Percentiles rank a stretch among this genome's conserved stretches.
Conservation (phyloP, 2,797 vertebrate species). For the Eptatretus atami region DNA sequence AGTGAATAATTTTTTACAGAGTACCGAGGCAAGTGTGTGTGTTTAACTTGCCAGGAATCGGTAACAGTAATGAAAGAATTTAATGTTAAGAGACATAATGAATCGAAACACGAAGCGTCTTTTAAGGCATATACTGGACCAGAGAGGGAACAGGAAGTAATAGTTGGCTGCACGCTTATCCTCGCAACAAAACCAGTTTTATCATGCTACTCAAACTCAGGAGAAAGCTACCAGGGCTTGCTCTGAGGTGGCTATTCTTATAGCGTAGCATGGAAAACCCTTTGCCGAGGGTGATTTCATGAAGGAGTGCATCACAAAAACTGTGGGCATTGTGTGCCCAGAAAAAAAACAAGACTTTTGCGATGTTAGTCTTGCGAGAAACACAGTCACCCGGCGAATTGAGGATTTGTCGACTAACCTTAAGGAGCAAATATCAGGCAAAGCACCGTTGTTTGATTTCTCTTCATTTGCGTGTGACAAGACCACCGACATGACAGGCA, state of each 20-base stretch:
- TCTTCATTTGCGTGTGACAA: constrained; percentile 8
- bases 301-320: neutral
- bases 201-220: constrained; percentile 3
- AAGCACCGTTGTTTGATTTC: constrained; percentile 7
- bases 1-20: neutral
- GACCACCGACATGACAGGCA: constrained; percentile 8
- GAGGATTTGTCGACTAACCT: constrained; percentile 10
- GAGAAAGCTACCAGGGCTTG: constrained; percentile 10
- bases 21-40: neutral
- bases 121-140: neutral
- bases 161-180: neutral
- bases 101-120: neutral
- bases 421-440: constrained; percentile 8
- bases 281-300: constrained; percentile 6
- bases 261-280: constrained; percentile 8
- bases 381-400: neutral
- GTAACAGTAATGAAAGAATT: neutral
- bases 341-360: neutral
- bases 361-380: neutral
- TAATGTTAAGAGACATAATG: neutral
- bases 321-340: neutral
- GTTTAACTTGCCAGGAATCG: neutral
- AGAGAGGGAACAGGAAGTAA: neutral
- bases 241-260: neutral
- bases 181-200: neutral